phyloP scores from a whole-genome alignment of 2,888 invertebrate species.

The Eueremaeus valkanovi region DNA sequence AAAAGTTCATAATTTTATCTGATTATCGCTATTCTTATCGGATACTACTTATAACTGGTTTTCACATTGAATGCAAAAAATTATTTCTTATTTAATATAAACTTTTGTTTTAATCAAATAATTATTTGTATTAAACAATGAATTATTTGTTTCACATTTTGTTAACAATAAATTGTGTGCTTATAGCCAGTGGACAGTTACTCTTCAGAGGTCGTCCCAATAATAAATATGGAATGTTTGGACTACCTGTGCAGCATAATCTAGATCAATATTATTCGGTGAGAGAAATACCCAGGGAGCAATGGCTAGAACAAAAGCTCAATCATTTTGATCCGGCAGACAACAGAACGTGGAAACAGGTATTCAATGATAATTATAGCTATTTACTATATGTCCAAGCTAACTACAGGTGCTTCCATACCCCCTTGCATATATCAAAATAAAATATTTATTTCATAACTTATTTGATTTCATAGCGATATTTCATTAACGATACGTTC shows the following conservation, averaged over 20 bases:
- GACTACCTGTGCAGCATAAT: conserved; percentile 33
- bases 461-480: conserved; percentile 69
- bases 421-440: too few species aligned
- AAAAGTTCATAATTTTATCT: too few species aligned
- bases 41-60: too few species aligned
- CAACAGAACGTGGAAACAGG: conserved; percentile 72
- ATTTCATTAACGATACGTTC: conserved; percentile 70
- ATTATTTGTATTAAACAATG: conserved; percentile 1
- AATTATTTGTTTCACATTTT: background rate
- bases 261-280: background rate
- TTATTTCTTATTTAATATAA: too few species aligned
- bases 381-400: too few species aligned
- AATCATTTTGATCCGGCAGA: conserved; percentile 77
- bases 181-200: background rate
- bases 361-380: too few species aligned
- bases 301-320: conserved; percentile 75
- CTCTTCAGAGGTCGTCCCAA: conserved; percentile 42
- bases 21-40: too few species aligned
- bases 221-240: conserved; percentile 42
- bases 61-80: too few species aligned
- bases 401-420: too few species aligned
- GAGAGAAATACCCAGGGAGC: conserved; percentile 52
- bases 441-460: too few species aligned
- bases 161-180: background rate
- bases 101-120: background rate